Percentiles rank a stretch among this genome's conserved stretches.
These are phyloP conservation scores for Peromyscus polionotus DNA, from an alignment of 2,113 vertebrate species.

Conservation along the genomic window DNA sequence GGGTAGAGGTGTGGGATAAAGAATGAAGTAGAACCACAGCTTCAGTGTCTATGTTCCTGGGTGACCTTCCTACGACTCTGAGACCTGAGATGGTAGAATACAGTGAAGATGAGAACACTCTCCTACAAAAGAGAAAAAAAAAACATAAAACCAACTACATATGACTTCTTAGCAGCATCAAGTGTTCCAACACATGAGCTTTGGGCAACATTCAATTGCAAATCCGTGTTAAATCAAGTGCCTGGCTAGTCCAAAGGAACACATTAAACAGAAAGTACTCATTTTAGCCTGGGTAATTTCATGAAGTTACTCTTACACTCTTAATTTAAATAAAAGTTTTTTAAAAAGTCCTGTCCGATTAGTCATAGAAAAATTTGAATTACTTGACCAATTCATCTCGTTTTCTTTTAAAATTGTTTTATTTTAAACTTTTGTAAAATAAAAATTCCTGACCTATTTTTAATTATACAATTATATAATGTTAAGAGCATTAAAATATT, in stretches of 20 bases:
- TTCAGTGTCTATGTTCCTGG: not conserved
- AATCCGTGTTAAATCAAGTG: not conserved
- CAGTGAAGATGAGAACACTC: not conserved
- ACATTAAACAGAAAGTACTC: not conserved
- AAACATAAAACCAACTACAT: not conserved
- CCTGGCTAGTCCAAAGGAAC: not conserved
- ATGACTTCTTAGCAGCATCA: not conserved
- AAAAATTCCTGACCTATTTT: not conserved
- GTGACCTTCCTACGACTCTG: not conserved
- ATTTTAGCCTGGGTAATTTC: not conserved
- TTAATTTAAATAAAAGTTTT: not conserved
- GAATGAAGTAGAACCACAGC: not conserved
- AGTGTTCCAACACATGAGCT: too few relatives aligned
- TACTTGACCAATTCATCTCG: not conserved
- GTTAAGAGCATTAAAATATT: not conserved
- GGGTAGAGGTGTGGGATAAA: not conserved
- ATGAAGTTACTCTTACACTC: not conserved
- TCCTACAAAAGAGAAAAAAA: not conserved
- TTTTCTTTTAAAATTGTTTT: not conserved
- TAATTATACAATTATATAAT: not conserved
- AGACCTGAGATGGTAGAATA: not conserved
- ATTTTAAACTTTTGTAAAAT: slow-evolving; percentile 25
- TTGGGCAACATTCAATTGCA: not conserved
- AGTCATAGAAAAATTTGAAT: not conserved
- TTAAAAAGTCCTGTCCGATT: not conserved